Base-by-base conservation (phyloP, 2,113 vertebrate species). In the Centropus unirufus region DNA sequence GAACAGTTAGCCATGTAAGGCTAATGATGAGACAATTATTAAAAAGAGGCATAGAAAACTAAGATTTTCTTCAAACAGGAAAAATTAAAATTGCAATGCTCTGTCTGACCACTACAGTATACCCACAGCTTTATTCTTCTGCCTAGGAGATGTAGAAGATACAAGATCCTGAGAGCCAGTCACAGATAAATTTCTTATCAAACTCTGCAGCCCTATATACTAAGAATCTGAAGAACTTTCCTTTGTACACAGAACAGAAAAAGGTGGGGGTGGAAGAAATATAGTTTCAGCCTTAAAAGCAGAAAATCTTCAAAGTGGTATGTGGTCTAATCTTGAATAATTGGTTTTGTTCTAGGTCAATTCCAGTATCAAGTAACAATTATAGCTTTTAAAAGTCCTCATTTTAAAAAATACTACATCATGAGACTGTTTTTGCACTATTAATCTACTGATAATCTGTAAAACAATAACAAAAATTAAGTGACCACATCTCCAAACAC, bases 371-470 rank as follows among this genome's bases (percentile, higher is more conserved):
- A 88, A 85, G 22, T 12, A 82, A 88, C 8, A 79, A 57, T 4
- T 32, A 26, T 1, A 42, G 11, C 11, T 68, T 73, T 34, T 14
- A 22, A 26, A 64, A 75, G 47, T 20, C 7, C 14, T 52, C 9
- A 52, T 23, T 19, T 84, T 51, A 44, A 63, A 76, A 81, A 47
- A 21, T 32, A 6, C 5, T 55, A 63, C 44, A 30, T 68, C 29
- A 32, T 58, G 7, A 57, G 36, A 62, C 13, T 40, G 7, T 54
- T 79, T 59, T 86, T 9, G 46, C 7, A 61, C n/a, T 66, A 87
- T 72, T 67, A 72, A 90, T n/a, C 42, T 77, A 30, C 29, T 55
- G 8, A 26, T 94, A 92, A 91, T 59, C 20, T 74, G 66, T 57
- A 83, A 34, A 87, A 72, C 27, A 82, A 6, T 49, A 94, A 26